Evolutionary conservation across 2,797 vertebrate species (phyloP).

Genomic region (Dicrostonyx torquatus): DNA sequence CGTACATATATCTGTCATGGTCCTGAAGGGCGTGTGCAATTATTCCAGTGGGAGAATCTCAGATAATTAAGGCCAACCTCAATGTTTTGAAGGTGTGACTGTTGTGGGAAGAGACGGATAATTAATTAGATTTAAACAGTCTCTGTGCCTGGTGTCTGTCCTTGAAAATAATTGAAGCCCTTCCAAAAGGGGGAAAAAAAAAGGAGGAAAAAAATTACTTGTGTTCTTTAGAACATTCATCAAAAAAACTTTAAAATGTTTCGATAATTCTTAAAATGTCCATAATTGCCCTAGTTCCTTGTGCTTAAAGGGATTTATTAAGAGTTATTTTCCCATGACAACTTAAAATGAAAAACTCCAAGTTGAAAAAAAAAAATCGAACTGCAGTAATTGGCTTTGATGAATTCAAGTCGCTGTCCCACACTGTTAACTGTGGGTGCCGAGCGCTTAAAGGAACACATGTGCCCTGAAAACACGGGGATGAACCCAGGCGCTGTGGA

Average conservation of each 20-base stretch:
- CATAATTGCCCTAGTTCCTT: slow-evolving; percentile 69
- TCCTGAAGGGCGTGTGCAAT: slow-evolving; percentile 65
- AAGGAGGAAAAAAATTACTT: slow-evolving; percentile 52
- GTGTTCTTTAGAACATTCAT: slow-evolving; percentile 62
- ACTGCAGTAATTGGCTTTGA: slow-evolving; percentile 70
- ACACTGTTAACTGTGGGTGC: neutral
- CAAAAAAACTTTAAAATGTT: slow-evolving; percentile 68
- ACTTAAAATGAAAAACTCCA: slow-evolving; percentile 64
- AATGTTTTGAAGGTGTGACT: slow-evolving; percentile 77
- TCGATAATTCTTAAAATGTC: slow-evolving; percentile 75
- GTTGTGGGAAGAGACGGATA: slow-evolving; percentile 58
- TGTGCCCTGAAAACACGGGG: neutral
- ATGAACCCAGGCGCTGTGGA: neutral
- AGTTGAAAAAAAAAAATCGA: slow-evolving; percentile 50
- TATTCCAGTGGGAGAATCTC: slow-evolving; percentile 75
- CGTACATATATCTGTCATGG: slow-evolving; percentile 51
- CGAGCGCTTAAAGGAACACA: slow-evolving; percentile 41
- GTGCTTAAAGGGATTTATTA: slow-evolving; percentile 72
- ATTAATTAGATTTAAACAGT: slow-evolving; percentile 74
- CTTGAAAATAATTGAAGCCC: slow-evolving; percentile 65
- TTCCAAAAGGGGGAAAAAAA: neutral
- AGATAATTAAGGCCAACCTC: slow-evolving; percentile 67
- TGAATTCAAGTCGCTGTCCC: slow-evolving; percentile 60
- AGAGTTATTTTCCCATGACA: slow-evolving; percentile 76
- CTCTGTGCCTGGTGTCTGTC: slow-evolving; percentile 53